Conservation (phyloP, 2,888 invertebrate species). For the Noctua janthe region DNA sequence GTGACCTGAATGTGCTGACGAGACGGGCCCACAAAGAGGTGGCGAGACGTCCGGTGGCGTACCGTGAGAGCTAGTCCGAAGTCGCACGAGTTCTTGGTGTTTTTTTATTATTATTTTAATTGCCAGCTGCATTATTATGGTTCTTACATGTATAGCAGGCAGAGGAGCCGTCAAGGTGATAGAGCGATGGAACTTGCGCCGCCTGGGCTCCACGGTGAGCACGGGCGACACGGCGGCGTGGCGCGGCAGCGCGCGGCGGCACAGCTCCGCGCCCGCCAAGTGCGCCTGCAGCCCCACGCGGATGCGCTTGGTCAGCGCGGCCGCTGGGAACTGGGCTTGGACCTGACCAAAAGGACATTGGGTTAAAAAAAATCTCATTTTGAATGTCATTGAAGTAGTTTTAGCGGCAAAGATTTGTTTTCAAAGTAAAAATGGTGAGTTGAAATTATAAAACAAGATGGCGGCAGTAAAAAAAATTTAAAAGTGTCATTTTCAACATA, state of each 20-base stretch:
- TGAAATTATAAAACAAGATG: not conserved
- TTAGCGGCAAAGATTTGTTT: too few relatives aligned
- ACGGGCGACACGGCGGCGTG: slow-evolving; percentile 99
- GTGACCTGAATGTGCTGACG: not conserved
- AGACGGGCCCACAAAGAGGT: not conserved
- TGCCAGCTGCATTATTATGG: not conserved
- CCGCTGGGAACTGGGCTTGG: slow-evolving; percentile 96
- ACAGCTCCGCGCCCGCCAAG: slow-evolving; percentile 96
- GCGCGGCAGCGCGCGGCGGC: slow-evolving; percentile 97
- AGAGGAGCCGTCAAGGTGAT: slow-evolving; percentile 98
- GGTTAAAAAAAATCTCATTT: too few relatives aligned
- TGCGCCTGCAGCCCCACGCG: slow-evolving; percentile 99
- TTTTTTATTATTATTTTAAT: not conserved
- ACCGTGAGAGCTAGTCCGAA: not conserved
- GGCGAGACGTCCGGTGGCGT: not conserved
- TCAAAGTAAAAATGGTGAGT: not conserved
- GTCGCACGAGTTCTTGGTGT: too few relatives aligned
- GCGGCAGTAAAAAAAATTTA: too few relatives aligned
- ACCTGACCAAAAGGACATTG: slow-evolving; percentile 80
- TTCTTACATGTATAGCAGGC: slow-evolving; percentile 89
- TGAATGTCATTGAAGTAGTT: not conserved
- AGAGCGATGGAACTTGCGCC: slow-evolving; percentile 99
- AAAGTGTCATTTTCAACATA: not conserved
- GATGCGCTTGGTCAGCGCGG: slow-evolving; percentile 99
- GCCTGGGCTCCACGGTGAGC: slow-evolving; percentile 98